phyloP scores from a whole-genome alignment of 1,140 invertebrate species.

The Solenopsis invicta region DNA sequence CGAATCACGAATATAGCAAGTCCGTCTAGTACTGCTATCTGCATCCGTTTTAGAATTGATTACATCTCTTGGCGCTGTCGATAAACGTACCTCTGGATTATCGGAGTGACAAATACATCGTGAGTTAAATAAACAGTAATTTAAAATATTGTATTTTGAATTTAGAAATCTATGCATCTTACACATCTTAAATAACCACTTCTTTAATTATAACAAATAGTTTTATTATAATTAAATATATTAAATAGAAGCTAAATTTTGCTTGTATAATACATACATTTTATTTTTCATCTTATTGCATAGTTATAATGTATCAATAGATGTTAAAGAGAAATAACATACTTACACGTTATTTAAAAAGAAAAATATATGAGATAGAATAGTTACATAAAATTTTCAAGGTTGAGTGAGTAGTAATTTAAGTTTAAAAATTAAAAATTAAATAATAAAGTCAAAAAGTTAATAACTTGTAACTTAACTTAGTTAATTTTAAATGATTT shows the following conservation, averaged over 20 bases:
- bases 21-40: not conserved
- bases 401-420: too few relatives aligned
- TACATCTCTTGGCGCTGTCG: not conserved
- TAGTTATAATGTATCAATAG: too few relatives aligned
- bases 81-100: slow-evolving; percentile 6
- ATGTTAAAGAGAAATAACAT: too few relatives aligned
- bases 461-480: too few relatives aligned
- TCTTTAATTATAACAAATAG: not conserved
- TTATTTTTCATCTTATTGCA: too few relatives aligned
- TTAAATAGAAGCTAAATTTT: not conserved
- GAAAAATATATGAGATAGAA: too few relatives aligned
- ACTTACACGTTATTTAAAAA: too few relatives aligned
- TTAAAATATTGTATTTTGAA: not conserved
- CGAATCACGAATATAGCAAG: not conserved
- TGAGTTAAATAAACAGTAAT: not conserved
- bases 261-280: not conserved
- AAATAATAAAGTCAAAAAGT: too few relatives aligned
- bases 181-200: not conserved
- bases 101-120: not conserved
- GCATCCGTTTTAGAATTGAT: not conserved
- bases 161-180: not conserved
- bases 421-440: too few relatives aligned
- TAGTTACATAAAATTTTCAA: too few relatives aligned
- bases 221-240: too few relatives aligned
- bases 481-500: too few relatives aligned